phyloP scores from a whole-genome alignment of 2,888 invertebrate genomes.

The Metallyticus violacea region DNA sequence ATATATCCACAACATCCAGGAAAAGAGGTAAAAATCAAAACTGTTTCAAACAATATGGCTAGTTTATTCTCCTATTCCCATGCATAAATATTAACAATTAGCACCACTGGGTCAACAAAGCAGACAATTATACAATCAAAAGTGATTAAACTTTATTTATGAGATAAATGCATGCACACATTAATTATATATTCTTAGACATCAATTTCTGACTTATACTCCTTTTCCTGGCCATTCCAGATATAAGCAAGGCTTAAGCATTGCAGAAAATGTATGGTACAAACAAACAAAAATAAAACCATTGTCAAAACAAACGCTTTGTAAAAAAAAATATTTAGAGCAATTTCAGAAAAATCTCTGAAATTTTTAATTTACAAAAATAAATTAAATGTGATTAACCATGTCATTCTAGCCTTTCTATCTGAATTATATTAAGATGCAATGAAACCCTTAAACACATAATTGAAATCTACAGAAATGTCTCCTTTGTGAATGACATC shows the following conservation, averaged over 20 bases:
- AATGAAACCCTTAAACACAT: no score
- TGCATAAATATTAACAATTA: neutral
- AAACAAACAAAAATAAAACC: neutral
- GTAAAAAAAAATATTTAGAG: neutral
- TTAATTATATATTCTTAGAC: neutral
- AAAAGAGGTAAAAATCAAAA: neutral
- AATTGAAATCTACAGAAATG: no score
- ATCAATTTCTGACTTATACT: neutral
- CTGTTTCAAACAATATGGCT: neutral
- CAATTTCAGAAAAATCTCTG: no score
- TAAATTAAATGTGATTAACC: neutral
- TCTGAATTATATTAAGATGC: no score
- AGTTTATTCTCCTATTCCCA: neutral
- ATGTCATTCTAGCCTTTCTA: no score
- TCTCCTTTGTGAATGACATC: no score
- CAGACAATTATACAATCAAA: neutral
- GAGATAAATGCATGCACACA: no score
- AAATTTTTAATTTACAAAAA: neutral
- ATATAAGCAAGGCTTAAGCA: neutral
- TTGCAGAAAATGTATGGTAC: neutral
- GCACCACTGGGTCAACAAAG: neutral
- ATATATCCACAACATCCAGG: neutral
- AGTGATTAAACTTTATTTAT: neutral
- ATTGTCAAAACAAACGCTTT: neutral
- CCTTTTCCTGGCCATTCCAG: neutral